Percentiles rank a stretch among this genome's conserved stretches.
phyloP scores from a whole-genome alignment of 2,888 invertebrate species.

The Reticulitermes lucifugus region DNA sequence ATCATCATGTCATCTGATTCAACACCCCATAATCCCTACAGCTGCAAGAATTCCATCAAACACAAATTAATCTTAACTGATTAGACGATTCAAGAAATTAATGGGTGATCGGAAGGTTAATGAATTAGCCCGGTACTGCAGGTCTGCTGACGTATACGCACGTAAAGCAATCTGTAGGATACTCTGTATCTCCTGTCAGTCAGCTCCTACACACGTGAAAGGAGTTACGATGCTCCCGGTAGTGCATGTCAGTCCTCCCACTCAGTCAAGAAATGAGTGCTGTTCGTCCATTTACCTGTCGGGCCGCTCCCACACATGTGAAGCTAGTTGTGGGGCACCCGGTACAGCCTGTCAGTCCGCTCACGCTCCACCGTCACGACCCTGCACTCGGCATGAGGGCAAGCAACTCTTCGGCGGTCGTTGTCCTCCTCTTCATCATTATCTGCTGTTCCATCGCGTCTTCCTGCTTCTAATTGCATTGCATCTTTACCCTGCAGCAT shows the following conservation, averaged over 20 bases:
- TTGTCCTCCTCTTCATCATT: constrained; percentile 25
- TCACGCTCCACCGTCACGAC: constrained; percentile 42
- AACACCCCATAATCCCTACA: no score
- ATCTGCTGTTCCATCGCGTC: constrained; percentile 12
- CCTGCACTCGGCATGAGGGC: constrained; percentile 36
- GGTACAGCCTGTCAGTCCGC: constrained; percentile 23
- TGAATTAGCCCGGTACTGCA: no score
- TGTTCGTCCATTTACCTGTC: background rate
- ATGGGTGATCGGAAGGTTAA: no score
- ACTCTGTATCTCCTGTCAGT: background rate
- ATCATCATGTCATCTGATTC: no score
- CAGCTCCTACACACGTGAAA: no score
- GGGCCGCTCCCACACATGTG: background rate
- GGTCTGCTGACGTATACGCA: no score
- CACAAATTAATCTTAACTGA: no score
- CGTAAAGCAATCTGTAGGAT: background rate
- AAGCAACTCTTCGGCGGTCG: constrained; percentile 53
- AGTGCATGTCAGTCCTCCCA: background rate
- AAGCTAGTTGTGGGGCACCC: background rate
- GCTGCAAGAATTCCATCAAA: no score
- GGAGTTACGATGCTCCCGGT: no score
- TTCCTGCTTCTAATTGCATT: constrained; percentile 35
- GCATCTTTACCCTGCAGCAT: constrained; percentile 21
- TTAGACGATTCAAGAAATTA: no score
- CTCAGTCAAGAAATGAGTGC: background rate